These are phyloP conservation scores for Hippocampus guttulatus DNA, from an alignment of 2,113 vertebrate species.

Conservation along the genomic window DNA sequence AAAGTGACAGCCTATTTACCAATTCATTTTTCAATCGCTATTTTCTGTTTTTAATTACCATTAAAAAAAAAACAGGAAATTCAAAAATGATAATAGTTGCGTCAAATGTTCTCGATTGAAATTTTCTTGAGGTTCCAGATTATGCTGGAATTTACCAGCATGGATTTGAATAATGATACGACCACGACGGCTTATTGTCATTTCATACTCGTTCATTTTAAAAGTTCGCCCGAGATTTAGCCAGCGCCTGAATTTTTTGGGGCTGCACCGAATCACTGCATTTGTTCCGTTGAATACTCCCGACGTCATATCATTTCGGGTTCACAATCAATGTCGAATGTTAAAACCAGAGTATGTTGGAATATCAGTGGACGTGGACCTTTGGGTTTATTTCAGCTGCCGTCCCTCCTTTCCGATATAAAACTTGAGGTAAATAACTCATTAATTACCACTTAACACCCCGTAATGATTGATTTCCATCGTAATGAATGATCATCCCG, in stretches of 20 bases:
- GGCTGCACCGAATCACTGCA: background rate
- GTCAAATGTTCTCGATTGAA: too few species aligned
- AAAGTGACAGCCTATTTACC: too few species aligned
- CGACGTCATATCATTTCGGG: constrained; percentile 3
- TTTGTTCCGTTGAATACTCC: background rate
- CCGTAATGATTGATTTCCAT: constrained; percentile 25
- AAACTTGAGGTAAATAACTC: constrained; percentile 14
- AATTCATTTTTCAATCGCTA: too few species aligned
- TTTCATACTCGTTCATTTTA: background rate
- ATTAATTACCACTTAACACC: constrained; percentile 1
- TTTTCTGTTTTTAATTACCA: too few species aligned
- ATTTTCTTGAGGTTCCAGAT: background rate
- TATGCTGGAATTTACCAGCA: background rate
- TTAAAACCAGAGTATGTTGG: background rate
- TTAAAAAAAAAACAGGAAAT: too few species aligned
- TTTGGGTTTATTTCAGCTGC: background rate
- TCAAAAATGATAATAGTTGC: too few species aligned
- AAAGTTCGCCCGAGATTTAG: background rate
- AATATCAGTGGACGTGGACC: background rate
- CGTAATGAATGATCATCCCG: constrained; percentile 29
- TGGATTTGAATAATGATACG: background rate
- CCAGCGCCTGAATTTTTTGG: background rate
- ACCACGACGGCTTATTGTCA: background rate
- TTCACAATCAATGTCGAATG: background rate
- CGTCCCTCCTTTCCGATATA: background rate